Evolutionary conservation across 2,113 vertebrate species (phyloP), one percentile per base, ranked within the genome.

Genomic region (Holacanthus passer): DNA sequence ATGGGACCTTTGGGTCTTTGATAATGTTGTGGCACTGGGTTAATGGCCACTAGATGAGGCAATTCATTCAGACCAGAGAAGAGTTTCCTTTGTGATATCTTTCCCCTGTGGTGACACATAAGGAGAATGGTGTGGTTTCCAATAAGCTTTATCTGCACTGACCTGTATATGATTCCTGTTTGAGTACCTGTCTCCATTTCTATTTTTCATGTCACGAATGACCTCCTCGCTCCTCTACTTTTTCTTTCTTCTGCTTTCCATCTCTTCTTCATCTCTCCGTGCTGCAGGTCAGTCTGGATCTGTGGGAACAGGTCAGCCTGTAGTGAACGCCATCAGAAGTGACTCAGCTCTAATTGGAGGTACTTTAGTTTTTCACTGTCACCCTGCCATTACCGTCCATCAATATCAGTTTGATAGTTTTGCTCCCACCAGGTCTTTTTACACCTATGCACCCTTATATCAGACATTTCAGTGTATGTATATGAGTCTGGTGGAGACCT

Each of bases 281-380:
- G 64, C 86, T 94, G 52, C 94, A 99, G 98, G 97, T 94, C 96
- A 97, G 87, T 96, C 96, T 85, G 96, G 97, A 95, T 93, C 96
- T 63, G 91, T 94, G 93, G 95, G 95, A 88, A 92, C 95, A 60
- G 95, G 95, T 93, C 92, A 97, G 27, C 97, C 96, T 29, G 87
- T 97, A 88, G 91, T 96, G 76, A 96, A 97, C 89, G 93, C 94
- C 81, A 95, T 97, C 92, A 95, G 84, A 93, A 96, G 91, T 79
- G 96, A 98, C 90, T 97, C 97, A 70, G 97, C 96, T 87, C 89
- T 99, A 67, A 97, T 99, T 86, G 97, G 97, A 97, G 98, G 98
- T 99, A 97, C 80, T 81, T 72, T 27, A 77, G 85, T 65, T 45
- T 73, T 67, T 53, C 59, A 79, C 19, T 58, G 22, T 79, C 29